A percentile compares a stretch with the other conserved stretches of the same genome.
phyloP scores from a whole-genome alignment of 2,113 vertebrate genomes.

The Eurypyga helias region DNA sequence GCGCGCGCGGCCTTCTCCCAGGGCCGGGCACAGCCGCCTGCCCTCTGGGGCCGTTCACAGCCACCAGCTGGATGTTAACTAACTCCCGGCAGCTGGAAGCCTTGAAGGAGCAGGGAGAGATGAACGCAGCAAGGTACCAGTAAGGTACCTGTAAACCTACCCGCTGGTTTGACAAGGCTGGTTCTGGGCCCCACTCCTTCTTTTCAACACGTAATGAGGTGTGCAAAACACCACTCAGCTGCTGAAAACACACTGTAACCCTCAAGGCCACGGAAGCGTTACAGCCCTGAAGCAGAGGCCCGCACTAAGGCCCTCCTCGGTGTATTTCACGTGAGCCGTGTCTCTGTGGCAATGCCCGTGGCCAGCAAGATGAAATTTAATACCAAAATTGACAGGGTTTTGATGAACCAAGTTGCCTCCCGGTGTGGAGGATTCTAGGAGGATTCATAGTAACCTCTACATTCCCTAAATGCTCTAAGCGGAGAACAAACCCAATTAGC shows the following conservation, averaged over 20 bases:
- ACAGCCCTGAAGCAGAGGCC: not conserved
- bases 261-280: not conserved
- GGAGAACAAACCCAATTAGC: no score
- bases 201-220: not conserved
- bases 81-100: no score
- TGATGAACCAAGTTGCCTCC: not conserved
- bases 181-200: no score
- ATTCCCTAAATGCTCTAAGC: no score
- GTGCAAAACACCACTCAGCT: not conserved
- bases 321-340: fast-evolving
- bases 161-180: fast-evolving
- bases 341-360: fast-evolving
- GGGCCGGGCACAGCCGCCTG: no score
- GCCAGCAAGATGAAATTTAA: not conserved
- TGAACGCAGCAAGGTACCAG: fast-evolving
- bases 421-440: not conserved
- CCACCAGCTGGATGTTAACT: no score
- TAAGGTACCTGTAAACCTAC: fast-evolving
- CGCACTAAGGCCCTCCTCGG: not conserved
- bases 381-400: fast-evolving
- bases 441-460: no score
- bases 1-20: no score
- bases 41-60: no score
- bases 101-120: not conserved
- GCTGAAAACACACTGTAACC: not conserved